These are phyloP conservation scores for Drosophila paramelanica DNA, from an alignment of 2,888 invertebrate species.

Conservation along the genomic window DNA sequence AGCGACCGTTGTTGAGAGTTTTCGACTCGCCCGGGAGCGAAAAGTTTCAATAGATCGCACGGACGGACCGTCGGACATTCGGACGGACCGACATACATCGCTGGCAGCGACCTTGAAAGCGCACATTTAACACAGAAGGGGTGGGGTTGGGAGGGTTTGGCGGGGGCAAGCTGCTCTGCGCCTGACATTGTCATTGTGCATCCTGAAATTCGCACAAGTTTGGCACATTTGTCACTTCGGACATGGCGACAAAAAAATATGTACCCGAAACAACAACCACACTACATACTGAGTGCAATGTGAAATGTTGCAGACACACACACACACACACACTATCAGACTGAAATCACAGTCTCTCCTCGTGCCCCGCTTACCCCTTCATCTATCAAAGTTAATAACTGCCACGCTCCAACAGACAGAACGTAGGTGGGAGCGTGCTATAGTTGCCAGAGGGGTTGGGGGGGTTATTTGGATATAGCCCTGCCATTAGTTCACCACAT, in stretches of 20 bases:
- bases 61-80: neutral
- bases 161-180: constrained; percentile 3
- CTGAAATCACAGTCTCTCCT: constrained; percentile 35
- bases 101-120: constrained; percentile 51
- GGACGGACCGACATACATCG: neutral
- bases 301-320: constrained; percentile 54
- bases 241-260: constrained; percentile 25
- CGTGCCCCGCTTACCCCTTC: constrained; percentile 12
- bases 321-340: neutral
- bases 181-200: constrained; percentile 45
- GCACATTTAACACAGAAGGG: constrained; percentile 38
- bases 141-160: too few relatives aligned
- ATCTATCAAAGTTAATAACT: constrained; percentile 64
- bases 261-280: constrained; percentile 9
- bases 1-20: constrained; percentile 8
- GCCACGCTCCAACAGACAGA: constrained; percentile 24
- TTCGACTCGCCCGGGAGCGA: constrained; percentile 38
- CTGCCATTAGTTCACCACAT: constrained; percentile 64
- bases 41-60: constrained; percentile 57
- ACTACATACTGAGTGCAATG: constrained; percentile 47
- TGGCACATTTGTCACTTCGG: constrained; percentile 66
- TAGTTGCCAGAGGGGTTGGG: neutral
- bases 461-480: constrained; percentile 10
- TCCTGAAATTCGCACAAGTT: constrained; percentile 54
- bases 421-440: neutral